phyloP scores from a whole-genome alignment of 2,888 invertebrate genomes.

The Andricus quercusramuli region DNA sequence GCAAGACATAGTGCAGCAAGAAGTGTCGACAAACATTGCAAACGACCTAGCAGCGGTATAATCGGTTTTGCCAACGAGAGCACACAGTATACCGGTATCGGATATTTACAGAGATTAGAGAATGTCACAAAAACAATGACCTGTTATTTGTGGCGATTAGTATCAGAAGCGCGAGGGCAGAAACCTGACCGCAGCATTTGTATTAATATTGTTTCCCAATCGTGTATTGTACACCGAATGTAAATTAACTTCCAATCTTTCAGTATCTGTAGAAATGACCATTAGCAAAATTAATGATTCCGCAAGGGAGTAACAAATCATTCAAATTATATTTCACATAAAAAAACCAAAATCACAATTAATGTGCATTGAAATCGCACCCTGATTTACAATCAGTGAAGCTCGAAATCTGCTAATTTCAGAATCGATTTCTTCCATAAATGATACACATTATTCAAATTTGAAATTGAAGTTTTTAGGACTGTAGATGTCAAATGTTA shows the following conservation, averaged over 20 bases:
- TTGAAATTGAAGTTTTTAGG: no score
- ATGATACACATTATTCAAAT: no score
- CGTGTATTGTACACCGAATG: neutral
- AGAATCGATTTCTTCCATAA: no score
- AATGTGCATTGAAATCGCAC: neutral
- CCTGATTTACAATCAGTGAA: neutral
- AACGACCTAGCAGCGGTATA: conserved; percentile 31
- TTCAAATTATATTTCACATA: neutral
- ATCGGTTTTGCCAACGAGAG: conserved; percentile 30
- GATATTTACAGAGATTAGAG: conserved; percentile 37
- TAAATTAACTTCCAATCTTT: conserved; percentile 30
- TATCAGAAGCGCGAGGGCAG: conserved; percentile 15
- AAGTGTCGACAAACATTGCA: conserved; percentile 38
- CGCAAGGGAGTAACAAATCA: neutral
- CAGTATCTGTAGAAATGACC: neutral
- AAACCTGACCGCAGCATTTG: conserved; percentile 23
- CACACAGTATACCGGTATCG: conserved; percentile 2
- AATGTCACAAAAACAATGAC: conserved; percentile 28
- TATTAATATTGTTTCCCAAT: conserved; percentile 21
- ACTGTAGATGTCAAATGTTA: no score
- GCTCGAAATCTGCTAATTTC: neutral
- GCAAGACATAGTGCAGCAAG: conserved; percentile 24
- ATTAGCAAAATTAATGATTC: conserved; percentile 9
- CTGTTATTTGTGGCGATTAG: conserved; percentile 38
- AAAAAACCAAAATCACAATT: neutral